Evolutionary conservation across 2,797 vertebrate species (phyloP), one percentile per base, ranked within the genome.

Genomic region (Calcarius lapponicus): DNA sequence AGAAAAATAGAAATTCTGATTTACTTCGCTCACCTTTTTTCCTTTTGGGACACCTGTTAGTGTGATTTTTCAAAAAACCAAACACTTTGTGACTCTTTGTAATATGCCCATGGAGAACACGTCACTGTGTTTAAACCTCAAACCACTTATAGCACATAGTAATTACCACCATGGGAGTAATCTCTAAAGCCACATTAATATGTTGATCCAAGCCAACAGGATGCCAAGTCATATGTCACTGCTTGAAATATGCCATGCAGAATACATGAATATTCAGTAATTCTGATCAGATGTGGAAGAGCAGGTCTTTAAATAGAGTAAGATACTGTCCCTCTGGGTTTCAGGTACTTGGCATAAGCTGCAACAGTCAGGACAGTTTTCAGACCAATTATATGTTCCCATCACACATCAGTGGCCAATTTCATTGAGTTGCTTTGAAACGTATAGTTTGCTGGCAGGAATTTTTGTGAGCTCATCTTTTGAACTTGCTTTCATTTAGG

Each of bases 401-500:
- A 82, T 95, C 90, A 88, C 86, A 84, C 61, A 79, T 74, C 81
- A 92, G 83, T 86, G 82, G 86, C 79, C 5, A 6, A 73, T 74
- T 86, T 90, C 70, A 88, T 11, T 86, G 76, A 80, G 73, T 69
- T 16, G 3, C 70, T 92, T 93, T 87, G 87, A 91, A 95, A 87
- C 83, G 80, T 47, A 82, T 47, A 69, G 47, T 86, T 82, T 58
- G 58, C 76, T 93, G 88, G 75, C 82, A 93, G 79, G 72, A 45
- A 36, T 79, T 88, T 62, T 78, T 78, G 57, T 91, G 91, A 96
- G 76, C 67, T 96, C 94, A 92, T 96, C 86, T 92, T 95, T 65
- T 4, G 2, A 90, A 93, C 75, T 95, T 88, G 88, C 84, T 96
- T 88, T 96, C 91, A 71, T 92, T 84, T 82, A 80, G 65, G 80